phyloP scores from a whole-genome alignment of 2,797 vertebrate species.

The Lophura swinhoii region DNA sequence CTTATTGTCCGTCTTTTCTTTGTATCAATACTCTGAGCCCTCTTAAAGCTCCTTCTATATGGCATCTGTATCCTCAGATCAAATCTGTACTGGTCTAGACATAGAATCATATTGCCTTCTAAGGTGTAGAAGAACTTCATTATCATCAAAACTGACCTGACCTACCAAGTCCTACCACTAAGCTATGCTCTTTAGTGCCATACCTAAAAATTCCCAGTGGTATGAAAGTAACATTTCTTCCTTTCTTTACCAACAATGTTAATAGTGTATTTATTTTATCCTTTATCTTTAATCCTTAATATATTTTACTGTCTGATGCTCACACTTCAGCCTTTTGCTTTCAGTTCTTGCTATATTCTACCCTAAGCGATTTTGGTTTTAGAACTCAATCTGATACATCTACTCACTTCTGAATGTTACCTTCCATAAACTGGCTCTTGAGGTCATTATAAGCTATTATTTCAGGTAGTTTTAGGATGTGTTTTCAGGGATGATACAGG shows the following conservation, averaged over 20 bases:
- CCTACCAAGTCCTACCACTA: background rate
- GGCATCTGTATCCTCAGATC: background rate
- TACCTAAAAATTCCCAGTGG: background rate
- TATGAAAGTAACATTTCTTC: background rate
- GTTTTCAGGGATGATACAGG: background rate
- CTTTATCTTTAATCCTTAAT: background rate
- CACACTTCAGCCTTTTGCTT: background rate
- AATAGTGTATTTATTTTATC: background rate
- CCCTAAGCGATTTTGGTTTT: background rate
- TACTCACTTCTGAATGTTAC: background rate
- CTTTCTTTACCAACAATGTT: background rate
- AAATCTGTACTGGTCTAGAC: background rate
- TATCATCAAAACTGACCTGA: background rate
- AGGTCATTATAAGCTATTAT: background rate
- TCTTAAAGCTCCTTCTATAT: background rate
- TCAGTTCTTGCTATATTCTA: background rate
- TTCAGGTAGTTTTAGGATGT: background rate
- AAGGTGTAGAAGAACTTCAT: background rate
- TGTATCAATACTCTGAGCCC: background rate
- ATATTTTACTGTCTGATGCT: background rate
- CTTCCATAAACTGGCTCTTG: background rate
- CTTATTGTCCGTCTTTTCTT: background rate
- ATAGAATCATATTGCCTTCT: background rate
- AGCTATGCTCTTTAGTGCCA: background rate
- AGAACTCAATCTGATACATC: background rate